phyloP scores from a whole-genome alignment of 1,140 invertebrate species.

The Whitmania pigra region DNA sequence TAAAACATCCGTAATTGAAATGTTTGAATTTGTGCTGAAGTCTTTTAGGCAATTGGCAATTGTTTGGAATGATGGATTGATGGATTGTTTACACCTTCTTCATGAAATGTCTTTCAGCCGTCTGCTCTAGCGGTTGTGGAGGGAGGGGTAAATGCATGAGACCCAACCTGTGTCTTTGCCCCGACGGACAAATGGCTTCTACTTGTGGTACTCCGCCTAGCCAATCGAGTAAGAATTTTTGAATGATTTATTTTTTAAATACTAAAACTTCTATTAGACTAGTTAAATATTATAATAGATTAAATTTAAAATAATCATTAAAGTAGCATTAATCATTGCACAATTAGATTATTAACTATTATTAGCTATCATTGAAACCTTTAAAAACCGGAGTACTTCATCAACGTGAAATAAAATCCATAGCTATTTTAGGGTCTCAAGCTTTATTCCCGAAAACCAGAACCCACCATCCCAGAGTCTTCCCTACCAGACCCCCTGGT shows the following conservation, averaged over 20 bases:
- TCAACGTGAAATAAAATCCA: constrained; percentile 1
- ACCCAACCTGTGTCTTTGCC: constrained; percentile 68
- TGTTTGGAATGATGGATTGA: no score
- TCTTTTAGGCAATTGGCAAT: no score
- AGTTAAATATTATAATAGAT: constrained; percentile 1
- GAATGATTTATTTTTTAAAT: not conserved
- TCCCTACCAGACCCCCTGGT: constrained; percentile 27
- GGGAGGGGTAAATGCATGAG: constrained; percentile 60
- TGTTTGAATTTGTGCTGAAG: no score
- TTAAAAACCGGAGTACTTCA: no score
- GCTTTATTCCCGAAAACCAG: not conserved
- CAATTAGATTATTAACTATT: no score
- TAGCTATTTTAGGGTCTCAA: constrained; percentile 5
- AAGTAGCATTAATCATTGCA: constrained; percentile 8
- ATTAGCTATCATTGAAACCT: not conserved
- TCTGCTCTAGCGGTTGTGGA: constrained; percentile 62
- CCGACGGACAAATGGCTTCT: constrained; percentile 42
- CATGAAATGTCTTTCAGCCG: constrained; percentile 44
- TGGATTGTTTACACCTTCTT: no score
- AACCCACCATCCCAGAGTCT: not conserved
- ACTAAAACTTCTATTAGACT: not conserved
- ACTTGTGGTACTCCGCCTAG: constrained; percentile 27
- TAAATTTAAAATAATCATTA: constrained; percentile 17
- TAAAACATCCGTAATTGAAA: no score
- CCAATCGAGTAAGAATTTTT: no score